Base-by-base conservation (phyloP, 2,113 vertebrate genomes). In the Corythaeola cristata region DNA sequence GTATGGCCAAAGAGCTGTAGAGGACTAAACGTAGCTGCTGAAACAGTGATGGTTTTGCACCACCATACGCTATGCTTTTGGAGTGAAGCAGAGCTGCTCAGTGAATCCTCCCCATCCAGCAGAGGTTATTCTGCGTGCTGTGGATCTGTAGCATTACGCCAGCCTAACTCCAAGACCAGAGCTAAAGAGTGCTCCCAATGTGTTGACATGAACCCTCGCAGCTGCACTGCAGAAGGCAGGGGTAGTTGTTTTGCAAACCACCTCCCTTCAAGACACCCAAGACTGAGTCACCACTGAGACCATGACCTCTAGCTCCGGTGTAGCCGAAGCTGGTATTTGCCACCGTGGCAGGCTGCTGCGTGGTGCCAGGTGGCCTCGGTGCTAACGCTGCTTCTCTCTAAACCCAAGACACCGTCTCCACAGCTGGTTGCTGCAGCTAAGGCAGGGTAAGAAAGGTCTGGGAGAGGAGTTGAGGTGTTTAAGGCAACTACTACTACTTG, bases 311-410 rank as follows among this genome's bases (percentile, higher is more conserved):
- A 58, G 13, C 11, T 84, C 13, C 3, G 1, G 7, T 0, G 2
- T 3, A 37, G 39, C 20, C 6, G 1, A 45, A 59, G 62, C 44
- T 32, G 20, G 26, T 37, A 17, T 9, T 41, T 0, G 0, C 18
- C 33, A 32, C 8, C 3, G 3, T 0, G 0, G 28, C 32, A 58
- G 35, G 41, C 33, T 58, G 33, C 64, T 39, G 41, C 0, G 4
- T 60, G 47, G 69, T 22, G 21, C 45, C 35, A 44, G 58, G 52
- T 1, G 3, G n/a, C 41, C 52, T 47, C 1, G 4, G 30, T n/a
- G n/a, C 12, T 32, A 8, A 21, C 15, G 11, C 8, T 28, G 71
- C 35, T 75, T 39, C 56, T 47, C 47, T 75, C 35, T 39, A 18
- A 60, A 73, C 24, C 30, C 4, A 5, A 72, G 44, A 28, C n/a